phyloP scores from a whole-genome alignment of 2,888 invertebrate genomes.

The Conus canariensis region DNA sequence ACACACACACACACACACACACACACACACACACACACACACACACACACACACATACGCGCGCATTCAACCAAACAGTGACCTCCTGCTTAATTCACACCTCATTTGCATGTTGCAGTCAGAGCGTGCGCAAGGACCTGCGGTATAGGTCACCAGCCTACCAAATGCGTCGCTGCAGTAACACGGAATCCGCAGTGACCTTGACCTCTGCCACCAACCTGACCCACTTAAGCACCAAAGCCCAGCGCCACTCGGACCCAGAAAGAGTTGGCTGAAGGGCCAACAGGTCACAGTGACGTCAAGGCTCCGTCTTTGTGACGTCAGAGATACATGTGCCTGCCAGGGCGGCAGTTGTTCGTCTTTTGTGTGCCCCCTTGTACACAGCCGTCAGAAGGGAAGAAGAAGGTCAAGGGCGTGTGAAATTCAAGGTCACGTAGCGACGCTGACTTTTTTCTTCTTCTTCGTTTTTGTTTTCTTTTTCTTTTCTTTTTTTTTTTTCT shows the following conservation, averaged over 20 bases:
- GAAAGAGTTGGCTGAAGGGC: background rate
- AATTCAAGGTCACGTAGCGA: background rate
- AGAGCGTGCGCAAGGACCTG: constrained; percentile 42
- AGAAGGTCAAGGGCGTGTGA: background rate
- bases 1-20: constrained; percentile 27
- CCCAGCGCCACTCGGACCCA: background rate
- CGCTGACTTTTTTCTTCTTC: too few species aligned
- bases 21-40: background rate
- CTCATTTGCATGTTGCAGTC: constrained; percentile 34
- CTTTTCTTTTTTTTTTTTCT: too few species aligned
- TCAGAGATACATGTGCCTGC: too few species aligned
- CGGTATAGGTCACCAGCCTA: constrained; percentile 31
- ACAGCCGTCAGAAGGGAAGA: background rate
- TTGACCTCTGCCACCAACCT: constrained; percentile 31
- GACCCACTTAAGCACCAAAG: background rate
- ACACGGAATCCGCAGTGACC: constrained; percentile 36
- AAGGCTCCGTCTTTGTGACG: background rate
- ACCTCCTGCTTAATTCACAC: background rate
- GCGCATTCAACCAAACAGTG: too few species aligned
- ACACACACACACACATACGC: background rate
- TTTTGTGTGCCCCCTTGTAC: background rate
- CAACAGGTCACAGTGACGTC: background rate
- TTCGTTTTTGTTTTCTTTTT: too few species aligned
- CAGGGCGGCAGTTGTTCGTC: too few species aligned
- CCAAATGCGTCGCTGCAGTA: constrained; percentile 39